Base-by-base conservation (phyloP, 2,888 invertebrate genomes). In the Dynastes tityus region DNA sequence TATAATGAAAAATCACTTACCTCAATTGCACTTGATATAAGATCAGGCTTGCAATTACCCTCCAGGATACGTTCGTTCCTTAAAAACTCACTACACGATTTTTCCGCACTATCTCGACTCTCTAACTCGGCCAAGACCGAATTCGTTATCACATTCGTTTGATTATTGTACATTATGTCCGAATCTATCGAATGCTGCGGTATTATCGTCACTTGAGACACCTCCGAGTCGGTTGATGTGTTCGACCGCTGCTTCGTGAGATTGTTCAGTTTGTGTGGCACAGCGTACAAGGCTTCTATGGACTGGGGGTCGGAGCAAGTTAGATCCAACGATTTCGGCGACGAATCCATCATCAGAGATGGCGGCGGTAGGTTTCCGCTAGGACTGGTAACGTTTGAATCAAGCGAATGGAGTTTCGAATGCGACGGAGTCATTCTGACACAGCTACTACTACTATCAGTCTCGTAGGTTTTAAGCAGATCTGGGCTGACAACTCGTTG, bases 51-150 rank as follows among this genome's bases (percentile, higher is more conserved):
- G 67, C 81, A 80, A 82, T 70, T 78, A 58, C 71, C 79, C 70
- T 75, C 76, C 74, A 80, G 78, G 51, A 90, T 90, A 84, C 90
- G 90, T 82, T 91, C 91, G 77, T 91, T 91, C 6, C 91, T 90
- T 81, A 84, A 78, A 90, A 91, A 89, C 89, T 90, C 84, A 90
- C 91, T 84, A 88, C 87, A 83, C 77, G 80, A 78, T 67, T 81
- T 81, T 37, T 86, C 87, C 77, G 81, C 83, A 81, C 84, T 84
- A 77, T 87, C 88, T 79, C 87, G 87, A 67, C 86, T 86, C 71
- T 89, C 89, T 73, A 89, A 82, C 71, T 89, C 88, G 4, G 88
- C 85, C 76, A 89, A 82, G 58, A 87, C 87, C 29, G 88, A 86
- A 82, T 87, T 88, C 49, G 85, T 86, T 53, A 86, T 85, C 78